Base-by-base conservation (phyloP, 2,797 vertebrate genomes). In the Xerus rutilus region DNA sequence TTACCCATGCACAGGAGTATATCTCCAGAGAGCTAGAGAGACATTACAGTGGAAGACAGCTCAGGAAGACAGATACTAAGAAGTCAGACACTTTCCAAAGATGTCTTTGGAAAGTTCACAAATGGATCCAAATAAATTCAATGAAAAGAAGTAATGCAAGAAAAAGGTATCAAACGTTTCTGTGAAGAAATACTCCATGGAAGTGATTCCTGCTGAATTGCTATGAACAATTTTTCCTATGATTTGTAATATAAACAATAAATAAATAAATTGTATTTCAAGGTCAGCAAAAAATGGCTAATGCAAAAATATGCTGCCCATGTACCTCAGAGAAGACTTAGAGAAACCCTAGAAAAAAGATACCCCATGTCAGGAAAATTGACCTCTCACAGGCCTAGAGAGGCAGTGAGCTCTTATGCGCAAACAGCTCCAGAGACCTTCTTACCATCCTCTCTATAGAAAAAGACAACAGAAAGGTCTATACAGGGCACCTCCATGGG, bases 301-400 rank as follows among this genome's bases (percentile, higher is more conserved):
- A 12, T 11, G 57, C 82, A 49, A 93, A 94, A 72, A 69, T 32
- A 39, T 10, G 62, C 18, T 43, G 14, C 87, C 17, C 28, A 6
- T 2, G 1, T 77, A 25, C 20, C 64, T 92, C 73, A 49, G 1
- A 54, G 65, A 86, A 28, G 15, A 32, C 13, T 99, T 35, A 28
- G 20, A 30, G 47, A 65, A 69, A 67, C 6, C 39, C 6, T 69
- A 82, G 32, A 83, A 32, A 82, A 54, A 83, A 64, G 52, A 69
- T 39, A 30, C 0, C 4, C 84, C 3, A 64, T 23, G 7, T 17
- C 52, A 64, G 72, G 39, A 23, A 47, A 47, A 89, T 35, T 7
- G 47, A 54, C 30, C 32, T 99, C 99, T 90, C 20, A n/a, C 30
- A 70, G 23, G 43, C 30, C 59, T 62, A 17, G 17, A 94, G 52